These are phyloP conservation scores for Dasysyrphus tricinctus DNA, from an alignment of 2,888 invertebrate species.

Conservation along the genomic window DNA sequence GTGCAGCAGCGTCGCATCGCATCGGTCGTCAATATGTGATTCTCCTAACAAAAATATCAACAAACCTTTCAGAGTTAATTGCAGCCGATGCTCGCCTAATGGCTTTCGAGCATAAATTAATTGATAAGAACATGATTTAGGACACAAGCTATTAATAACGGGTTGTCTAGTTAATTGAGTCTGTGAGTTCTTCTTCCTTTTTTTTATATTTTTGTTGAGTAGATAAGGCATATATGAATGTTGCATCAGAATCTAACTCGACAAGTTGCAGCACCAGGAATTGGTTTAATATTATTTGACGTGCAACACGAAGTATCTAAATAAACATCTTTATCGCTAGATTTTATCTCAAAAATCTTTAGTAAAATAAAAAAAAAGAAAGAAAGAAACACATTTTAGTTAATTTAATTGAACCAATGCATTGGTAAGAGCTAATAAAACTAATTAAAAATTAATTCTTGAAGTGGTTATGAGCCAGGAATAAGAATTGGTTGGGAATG, in stretches of 20 bases:
- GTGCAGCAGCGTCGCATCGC: neutral
- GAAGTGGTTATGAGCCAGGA: slow-evolving; percentile 7
- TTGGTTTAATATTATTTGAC: slow-evolving; percentile 11
- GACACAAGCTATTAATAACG: slow-evolving; percentile 44
- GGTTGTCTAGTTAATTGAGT: slow-evolving; percentile 37
- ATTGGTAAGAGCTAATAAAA: neutral
- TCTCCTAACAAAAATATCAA: slow-evolving; percentile 44
- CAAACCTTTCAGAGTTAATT: slow-evolving; percentile 61
- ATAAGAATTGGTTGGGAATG: neutral
- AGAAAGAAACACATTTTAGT: neutral
- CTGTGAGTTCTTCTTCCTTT: slow-evolving; percentile 26
- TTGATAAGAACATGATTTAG: slow-evolving; percentile 65
- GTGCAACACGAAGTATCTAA: slow-evolving; percentile 21
- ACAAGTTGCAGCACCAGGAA: slow-evolving; percentile 9
- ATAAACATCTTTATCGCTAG: slow-evolving; percentile 39
- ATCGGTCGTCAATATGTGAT: slow-evolving; percentile 25
- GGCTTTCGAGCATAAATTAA: slow-evolving; percentile 70
- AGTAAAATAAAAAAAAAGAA: neutral
- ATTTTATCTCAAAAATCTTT: slow-evolving; percentile 27
- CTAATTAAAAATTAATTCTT: slow-evolving; percentile 19
- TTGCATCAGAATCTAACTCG: slow-evolving; percentile 17
- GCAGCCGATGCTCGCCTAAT: slow-evolving; percentile 64
- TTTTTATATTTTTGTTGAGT: neutral
- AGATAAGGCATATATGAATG: slow-evolving; percentile 13
- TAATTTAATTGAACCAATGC: slow-evolving; percentile 4